Conservation (phyloP, 2,113 vertebrate species). For the Eulemur rufifrons region DNA sequence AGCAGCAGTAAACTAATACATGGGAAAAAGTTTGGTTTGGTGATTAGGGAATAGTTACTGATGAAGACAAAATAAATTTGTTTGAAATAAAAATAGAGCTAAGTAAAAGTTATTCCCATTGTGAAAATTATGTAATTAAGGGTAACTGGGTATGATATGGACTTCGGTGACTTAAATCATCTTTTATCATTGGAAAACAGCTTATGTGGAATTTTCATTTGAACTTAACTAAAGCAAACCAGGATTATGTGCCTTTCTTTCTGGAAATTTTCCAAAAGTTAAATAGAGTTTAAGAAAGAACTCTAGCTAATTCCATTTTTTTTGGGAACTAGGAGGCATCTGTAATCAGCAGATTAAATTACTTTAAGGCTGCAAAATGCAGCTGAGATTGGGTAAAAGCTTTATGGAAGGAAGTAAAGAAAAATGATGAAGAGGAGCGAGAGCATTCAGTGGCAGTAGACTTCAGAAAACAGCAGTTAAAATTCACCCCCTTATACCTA, state of each 20-base stretch:
- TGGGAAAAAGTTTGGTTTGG: neutral
- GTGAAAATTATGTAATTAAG: neutral
- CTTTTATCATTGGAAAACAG: neutral
- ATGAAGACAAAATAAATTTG: neutral
- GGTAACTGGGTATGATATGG: neutral
- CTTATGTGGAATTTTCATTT: neutral
- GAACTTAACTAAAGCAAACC: neutral
- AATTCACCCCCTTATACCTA: neutral
- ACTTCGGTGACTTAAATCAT: neutral
- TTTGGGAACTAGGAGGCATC: neutral
- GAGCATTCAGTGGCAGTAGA: neutral
- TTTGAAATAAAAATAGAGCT: neutral
- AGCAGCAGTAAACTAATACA: neutral
- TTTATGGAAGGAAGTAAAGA: neutral
- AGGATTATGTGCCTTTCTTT: neutral
- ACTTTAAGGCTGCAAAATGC: neutral
- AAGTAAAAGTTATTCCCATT: neutral
- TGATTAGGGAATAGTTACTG: neutral
- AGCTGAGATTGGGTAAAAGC: neutral
- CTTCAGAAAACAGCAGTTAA: neutral
- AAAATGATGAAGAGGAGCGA: neutral
- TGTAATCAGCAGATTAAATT: neutral
- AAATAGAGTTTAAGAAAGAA: neutral
- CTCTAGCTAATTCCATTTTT: neutral
- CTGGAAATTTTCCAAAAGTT: neutral